A percentile compares a stretch with the other conserved stretches of the same genome.
phyloP scores from a whole-genome alignment of 1,140 invertebrate species.

The Cyphomyrmex costatus region DNA sequence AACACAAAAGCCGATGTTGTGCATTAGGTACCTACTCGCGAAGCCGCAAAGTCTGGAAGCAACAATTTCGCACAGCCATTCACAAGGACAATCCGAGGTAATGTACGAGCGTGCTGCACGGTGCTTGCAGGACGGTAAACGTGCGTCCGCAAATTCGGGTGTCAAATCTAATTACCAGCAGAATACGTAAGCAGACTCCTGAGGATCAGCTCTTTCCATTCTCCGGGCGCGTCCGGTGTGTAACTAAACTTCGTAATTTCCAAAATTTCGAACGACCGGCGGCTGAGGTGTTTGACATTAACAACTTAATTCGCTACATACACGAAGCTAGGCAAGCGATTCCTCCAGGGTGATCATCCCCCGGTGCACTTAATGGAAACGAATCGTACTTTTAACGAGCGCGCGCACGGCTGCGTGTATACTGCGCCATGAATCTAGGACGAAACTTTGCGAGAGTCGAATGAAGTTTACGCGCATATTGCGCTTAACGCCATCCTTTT shows the following conservation, averaged over 20 bases:
- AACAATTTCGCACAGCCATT: slow-evolving; percentile 20
- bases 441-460: slow-evolving; percentile 37
- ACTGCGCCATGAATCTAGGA: not conserved
- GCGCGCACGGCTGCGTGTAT: not conserved
- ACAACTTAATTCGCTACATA: slow-evolving; percentile 70
- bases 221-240: slow-evolving; percentile 5
- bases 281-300: slow-evolving; percentile 61
- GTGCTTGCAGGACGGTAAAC: not conserved
- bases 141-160: slow-evolving; percentile 37
- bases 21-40: not conserved
- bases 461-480: slow-evolving; percentile 28
- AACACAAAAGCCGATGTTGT: not conserved
- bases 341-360: slow-evolving; percentile 64
- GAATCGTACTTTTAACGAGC: slow-evolving; percentile 68
- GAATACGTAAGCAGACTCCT: slow-evolving; percentile 43
- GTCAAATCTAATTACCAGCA: slow-evolving; percentile 59
- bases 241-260: slow-evolving; percentile 73
- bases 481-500: slow-evolving; percentile 8
- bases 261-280: slow-evolving; percentile 62
- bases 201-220: slow-evolving; percentile 40
- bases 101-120: slow-evolving; percentile 31
- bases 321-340: slow-evolving; percentile 37
- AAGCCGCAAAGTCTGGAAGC: not conserved
- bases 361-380: slow-evolving; percentile 70
- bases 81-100: slow-evolving; percentile 23